Percentiles rank a stretch among this genome's conserved stretches.
These are phyloP conservation scores for Muraenolepis orangiensis DNA, from an alignment of 2,797 vertebrate genomes.

Conservation along the genomic window DNA sequence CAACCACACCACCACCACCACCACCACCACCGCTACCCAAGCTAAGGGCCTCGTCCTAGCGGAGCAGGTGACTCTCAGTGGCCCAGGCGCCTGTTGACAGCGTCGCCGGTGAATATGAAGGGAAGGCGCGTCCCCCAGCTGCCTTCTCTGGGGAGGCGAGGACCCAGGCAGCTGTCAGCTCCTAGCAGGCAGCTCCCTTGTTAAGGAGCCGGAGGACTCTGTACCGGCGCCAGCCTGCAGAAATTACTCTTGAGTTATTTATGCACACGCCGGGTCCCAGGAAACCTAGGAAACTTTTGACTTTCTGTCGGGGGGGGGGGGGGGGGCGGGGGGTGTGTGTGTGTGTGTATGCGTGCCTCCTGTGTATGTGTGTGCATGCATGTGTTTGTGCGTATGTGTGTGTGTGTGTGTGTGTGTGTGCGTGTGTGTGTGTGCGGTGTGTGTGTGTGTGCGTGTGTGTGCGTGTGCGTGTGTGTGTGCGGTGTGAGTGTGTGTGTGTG, in stretches of 20 bases:
- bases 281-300: constrained; percentile 41
- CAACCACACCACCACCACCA: neutral
- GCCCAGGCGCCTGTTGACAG: neutral
- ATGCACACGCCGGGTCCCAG: constrained; percentile 32
- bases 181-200: constrained; percentile 22
- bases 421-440: too few species aligned
- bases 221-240: neutral
- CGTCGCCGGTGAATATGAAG: neutral
- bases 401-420: too few species aligned
- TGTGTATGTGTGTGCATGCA: too few species aligned
- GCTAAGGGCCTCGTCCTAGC: neutral
- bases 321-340: neutral
- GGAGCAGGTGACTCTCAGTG: neutral
- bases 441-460: too few species aligned
- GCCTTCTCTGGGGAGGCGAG: neutral
- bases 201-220: constrained; percentile 48
- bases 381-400: too few species aligned
- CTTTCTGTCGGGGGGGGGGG: constrained; percentile 19
- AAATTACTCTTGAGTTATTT: constrained; percentile 44
- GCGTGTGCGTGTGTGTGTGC: too few species aligned
- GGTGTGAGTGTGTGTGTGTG: too few species aligned
- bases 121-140: neutral
- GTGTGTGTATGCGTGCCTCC: too few species aligned
- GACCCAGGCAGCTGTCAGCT: neutral
- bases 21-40: neutral